Evolutionary conservation across 2,113 vertebrate species (phyloP).

Genomic region (Acrocephalus kingi): DNA sequence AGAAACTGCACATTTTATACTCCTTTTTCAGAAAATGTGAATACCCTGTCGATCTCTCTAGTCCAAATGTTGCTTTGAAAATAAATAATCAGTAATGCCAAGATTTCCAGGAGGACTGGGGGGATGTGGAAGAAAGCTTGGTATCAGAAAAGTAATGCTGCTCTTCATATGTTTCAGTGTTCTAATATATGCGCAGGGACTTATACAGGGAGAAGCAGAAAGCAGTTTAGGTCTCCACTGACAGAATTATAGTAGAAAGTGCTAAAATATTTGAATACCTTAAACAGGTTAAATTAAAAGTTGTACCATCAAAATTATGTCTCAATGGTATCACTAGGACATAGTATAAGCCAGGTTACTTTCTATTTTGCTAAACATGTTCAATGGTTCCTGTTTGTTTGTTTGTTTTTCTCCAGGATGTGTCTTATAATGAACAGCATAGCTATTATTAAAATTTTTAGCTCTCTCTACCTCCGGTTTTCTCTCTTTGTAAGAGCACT

Average conservation of each 20-base stretch:
- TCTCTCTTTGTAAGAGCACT: neutral
- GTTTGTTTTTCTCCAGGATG: neutral
- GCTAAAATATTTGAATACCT: neutral
- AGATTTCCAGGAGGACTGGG: neutral
- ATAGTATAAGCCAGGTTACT: neutral
- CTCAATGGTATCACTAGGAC: neutral
- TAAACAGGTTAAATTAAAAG: neutral
- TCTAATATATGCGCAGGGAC: neutral
- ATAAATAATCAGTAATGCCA: neutral
- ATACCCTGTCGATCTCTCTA: accelerated
- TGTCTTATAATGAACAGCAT: neutral
- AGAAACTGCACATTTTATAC: neutral
- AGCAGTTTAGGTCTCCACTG: neutral
- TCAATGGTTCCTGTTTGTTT: neutral
- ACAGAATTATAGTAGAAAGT: neutral
- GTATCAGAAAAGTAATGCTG: neutral
- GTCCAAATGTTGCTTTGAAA: neutral
- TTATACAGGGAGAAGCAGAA: neutral
- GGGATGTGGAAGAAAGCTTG: neutral
- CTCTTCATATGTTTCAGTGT: neutral
- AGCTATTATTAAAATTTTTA: neutral
- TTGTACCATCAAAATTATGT: neutral
- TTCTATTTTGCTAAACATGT: neutral
- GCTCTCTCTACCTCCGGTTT: neutral
- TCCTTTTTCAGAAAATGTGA: neutral